Evolutionary conservation across 2,888 invertebrate species (phyloP), one percentile per base, ranked within the genome.

Genomic region (Tyria jacobaeae): DNA sequence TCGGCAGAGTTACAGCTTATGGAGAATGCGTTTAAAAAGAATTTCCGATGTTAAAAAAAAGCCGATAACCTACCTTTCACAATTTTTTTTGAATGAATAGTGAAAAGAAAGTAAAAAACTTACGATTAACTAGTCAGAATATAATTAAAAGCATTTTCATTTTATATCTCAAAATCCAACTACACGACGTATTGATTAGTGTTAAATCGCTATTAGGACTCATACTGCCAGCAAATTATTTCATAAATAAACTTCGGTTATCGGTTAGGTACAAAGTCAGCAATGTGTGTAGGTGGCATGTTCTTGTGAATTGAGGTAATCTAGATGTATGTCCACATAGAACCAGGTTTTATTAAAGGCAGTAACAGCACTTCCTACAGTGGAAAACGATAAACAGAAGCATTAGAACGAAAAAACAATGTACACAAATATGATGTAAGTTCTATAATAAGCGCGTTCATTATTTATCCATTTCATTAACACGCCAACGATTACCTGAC

Each of bases 401-500:
- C 2, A 57, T 35, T 39, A 50, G n/a, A 34, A n/a, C 24, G 35
- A 56, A 56, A n/a, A 56, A 53, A 53, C 47, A 53, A 63, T 67
- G 74, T 80, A 77, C 75, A 73, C 74, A 79, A 75, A 81, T 79
- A 88, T 91, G 90, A 91, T 89, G 91, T 90, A 91, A 92, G 84
- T 82, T 73, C 83, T 82, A 77, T 82, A 73, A 76, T 79, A 83
- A 83, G 78, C 81, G 76, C 67, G 73, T 74, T 75, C 75, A 83
- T 87, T 89, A 87, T 90, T 90, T 90, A 82, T 81, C 78, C 79
- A 85, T 84, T 87, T 87, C 81, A 89, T 91, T 90, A 88, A 80
- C 88, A 82, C 78, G 73, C 73, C 69, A 52, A 27, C 24, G 76
- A 76, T 77, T 78, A 78, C 82, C 80, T 71, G 74, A 79, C 76